A percentile compares a stretch with the other conserved stretches of the same genome.
Conservation (phyloP, 2,113 vertebrate species). For the Triplophysa siluroides region DNA sequence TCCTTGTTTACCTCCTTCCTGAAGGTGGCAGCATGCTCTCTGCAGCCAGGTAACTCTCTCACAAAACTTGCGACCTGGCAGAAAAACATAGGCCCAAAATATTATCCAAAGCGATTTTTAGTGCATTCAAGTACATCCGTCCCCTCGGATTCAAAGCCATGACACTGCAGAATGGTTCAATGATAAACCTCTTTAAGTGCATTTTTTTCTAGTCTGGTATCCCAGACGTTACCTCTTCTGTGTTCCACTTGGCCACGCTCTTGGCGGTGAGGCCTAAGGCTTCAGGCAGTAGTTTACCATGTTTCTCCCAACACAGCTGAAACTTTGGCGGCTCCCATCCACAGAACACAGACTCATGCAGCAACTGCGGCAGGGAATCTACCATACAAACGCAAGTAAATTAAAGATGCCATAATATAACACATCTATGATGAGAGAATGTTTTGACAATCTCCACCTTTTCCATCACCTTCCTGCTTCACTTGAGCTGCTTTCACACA, state of each 20-base stretch:
- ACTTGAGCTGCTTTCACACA: conserved; percentile 83
- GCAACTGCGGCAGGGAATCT: conserved; percentile 84
- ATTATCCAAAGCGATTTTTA: not conserved
- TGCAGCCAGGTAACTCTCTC: conserved; percentile 86
- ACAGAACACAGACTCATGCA: conserved; percentile 89
- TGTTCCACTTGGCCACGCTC: conserved; percentile 85
- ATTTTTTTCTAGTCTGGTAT: too few species aligned
- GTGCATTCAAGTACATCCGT: not conserved
- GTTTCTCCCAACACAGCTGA: conserved; percentile 89
- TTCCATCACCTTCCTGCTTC: conserved; percentile 80
- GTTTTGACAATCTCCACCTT: conserved; percentile 68
- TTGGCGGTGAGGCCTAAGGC: conserved; percentile 85
- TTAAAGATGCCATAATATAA: conserved; percentile 37
- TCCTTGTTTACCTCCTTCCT: conserved; percentile 81
- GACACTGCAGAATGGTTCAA: too few species aligned
- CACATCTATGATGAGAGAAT: not conserved
- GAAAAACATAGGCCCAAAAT: not conserved
- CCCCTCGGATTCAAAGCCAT: too few species aligned
- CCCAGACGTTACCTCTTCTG: conserved; percentile 81
- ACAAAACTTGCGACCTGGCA: conserved; percentile 83
- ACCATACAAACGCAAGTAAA: conserved; percentile 55
- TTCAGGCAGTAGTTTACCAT: conserved; percentile 88
- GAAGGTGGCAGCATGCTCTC: conserved; percentile 84
- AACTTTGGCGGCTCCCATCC: conserved; percentile 80
- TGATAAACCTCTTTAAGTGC: not conserved